Conservation (phyloP, 2,113 vertebrate genomes). For the Poeciliopsis retropinna region DNA sequence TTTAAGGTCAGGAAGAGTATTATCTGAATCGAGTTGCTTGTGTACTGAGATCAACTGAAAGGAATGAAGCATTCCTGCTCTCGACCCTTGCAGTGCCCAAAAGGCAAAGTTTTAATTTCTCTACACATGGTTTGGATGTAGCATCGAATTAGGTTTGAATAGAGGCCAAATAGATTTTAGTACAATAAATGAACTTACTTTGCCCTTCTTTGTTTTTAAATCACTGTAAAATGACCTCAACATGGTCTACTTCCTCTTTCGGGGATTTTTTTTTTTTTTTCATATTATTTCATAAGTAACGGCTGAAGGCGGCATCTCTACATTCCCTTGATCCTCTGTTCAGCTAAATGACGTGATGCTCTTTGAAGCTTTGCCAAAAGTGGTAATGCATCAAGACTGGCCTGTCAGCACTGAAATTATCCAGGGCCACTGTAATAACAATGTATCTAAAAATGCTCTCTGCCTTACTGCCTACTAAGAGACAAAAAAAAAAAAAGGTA, state of each 20-base stretch:
- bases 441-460: conserved; percentile 58
- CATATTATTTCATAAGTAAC: conserved; percentile 25
- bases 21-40: conserved; percentile 47
- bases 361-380: conserved; percentile 50
- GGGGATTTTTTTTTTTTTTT: conserved; percentile 10
- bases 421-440: conserved; percentile 62
- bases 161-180: neutral
- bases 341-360: conserved; percentile 31
- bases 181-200: neutral
- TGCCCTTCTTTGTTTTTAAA: neutral
- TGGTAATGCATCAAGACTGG: conserved; percentile 20
- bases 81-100: conserved; percentile 14
- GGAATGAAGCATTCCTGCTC: conserved; percentile 41
- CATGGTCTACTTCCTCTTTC: conserved; percentile 10
- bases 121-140: neutral
- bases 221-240: neutral
- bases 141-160: neutral
- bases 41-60: conserved; percentile 54
- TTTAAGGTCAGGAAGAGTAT: conserved; percentile 62
- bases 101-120: neutral
- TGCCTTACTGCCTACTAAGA: conserved; percentile 59
- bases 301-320: neutral
- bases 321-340: conserved; percentile 45
- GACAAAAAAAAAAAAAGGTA: conserved; percentile 67
- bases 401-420: conserved; percentile 57